Percentiles rank a stretch among this genome's conserved stretches.
phyloP scores from a whole-genome alignment of 1,140 invertebrate genomes.

The Drosophila baimaii region DNA sequence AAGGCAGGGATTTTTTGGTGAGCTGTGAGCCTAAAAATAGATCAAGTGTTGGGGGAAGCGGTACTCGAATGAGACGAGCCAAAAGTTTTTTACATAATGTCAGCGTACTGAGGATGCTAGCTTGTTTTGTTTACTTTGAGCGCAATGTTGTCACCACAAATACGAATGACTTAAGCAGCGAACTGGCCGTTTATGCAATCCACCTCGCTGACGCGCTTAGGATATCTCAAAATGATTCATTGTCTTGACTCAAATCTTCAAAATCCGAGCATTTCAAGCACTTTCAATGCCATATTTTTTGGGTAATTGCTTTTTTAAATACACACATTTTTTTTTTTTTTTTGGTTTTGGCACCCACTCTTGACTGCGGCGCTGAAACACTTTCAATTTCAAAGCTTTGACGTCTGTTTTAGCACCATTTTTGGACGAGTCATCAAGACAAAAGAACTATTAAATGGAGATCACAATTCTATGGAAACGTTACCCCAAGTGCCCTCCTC shows the following conservation, averaged over 20 bases:
- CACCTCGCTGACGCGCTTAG: not conserved
- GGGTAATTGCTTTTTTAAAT: conserved; percentile 57
- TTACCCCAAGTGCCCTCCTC: conserved; percentile 16
- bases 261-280: conserved; percentile 38
- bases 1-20: conserved; percentile 4
- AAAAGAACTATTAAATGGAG: conserved; percentile 71
- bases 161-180: conserved; percentile 64
- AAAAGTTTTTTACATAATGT: conserved; percentile 61
- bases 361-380: conserved; percentile 33
- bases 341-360: conserved; percentile 58
- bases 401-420: conserved; percentile 71
- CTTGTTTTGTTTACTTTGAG: conserved; percentile 54
- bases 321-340: conserved; percentile 8
- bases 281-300: conserved; percentile 71
- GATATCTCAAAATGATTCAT: conserved; percentile 29
- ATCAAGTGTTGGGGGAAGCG: conserved; percentile 23
- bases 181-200: conserved; percentile 66
- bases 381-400: conserved; percentile 52
- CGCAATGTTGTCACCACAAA: conserved; percentile 59
- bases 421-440: conserved; percentile 69
- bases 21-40: conserved; percentile 48
- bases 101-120: conserved; percentile 33
- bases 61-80: conserved; percentile 46
- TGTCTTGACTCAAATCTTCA: conserved; percentile 33
- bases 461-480: conserved; percentile 44